Evolutionary conservation across 2,113 vertebrate species (phyloP).

Genomic region (Amazona vittata): DNA sequence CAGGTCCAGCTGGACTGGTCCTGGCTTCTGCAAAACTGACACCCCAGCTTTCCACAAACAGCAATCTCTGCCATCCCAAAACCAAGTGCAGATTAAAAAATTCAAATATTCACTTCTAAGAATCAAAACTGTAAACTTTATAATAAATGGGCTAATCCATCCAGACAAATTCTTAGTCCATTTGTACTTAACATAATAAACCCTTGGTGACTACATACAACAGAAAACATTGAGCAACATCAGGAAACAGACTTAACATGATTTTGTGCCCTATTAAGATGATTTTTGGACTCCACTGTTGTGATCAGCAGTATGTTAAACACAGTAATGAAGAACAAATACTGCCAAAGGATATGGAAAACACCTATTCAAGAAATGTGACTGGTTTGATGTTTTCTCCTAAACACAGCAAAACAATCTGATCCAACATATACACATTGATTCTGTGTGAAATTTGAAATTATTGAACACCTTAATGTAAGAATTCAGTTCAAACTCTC

Average conservation of each 20-base stretch:
- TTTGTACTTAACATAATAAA: slow-evolving; percentile 12
- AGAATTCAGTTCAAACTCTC: not conserved
- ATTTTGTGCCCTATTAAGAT: slow-evolving; percentile 2
- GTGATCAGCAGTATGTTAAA: not conserved
- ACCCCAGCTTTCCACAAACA: not conserved
- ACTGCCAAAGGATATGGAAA: not conserved
- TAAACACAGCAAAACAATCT: not conserved
- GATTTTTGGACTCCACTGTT: not conserved
- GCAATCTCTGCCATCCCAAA: not conserved
- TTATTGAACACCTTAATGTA: slow-evolving; percentile 2
- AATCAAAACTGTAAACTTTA: slow-evolving; percentile 27
- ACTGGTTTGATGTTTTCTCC: not conserved
- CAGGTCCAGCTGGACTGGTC: not conserved
- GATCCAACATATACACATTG: not conserved
- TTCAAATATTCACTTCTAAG: not conserved
- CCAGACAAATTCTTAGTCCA: not conserved
- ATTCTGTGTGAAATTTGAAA: slow-evolving; percentile 21
- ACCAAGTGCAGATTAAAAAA: not conserved
- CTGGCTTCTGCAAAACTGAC: not conserved
- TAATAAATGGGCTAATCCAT: slow-evolving; percentile 2
- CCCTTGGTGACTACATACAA: not conserved
- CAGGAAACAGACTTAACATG: not conserved
- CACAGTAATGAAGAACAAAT: not conserved
- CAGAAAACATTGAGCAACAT: not conserved
- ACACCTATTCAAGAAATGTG: not conserved